phyloP scores from a whole-genome alignment of 2,888 invertebrate species.

The Iselma pallidipennis region DNA sequence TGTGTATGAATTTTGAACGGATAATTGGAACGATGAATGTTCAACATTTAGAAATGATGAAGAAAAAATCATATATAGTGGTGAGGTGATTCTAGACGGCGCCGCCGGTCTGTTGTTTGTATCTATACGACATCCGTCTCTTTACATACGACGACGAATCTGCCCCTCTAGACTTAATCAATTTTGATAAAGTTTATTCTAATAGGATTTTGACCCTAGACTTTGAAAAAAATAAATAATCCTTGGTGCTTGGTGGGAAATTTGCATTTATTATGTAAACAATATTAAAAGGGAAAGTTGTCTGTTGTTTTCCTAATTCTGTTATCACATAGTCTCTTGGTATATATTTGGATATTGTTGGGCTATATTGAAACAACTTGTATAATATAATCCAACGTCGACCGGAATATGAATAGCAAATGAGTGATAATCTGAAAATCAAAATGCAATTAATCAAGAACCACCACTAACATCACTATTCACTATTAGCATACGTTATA shows the following conservation, averaged over 20 bases:
- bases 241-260: too few relatives aligned
- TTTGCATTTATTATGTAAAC: too few relatives aligned
- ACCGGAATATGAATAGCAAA: constrained; percentile 43
- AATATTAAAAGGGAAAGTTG: too few relatives aligned
- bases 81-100: constrained; percentile 25
- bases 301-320: too few relatives aligned
- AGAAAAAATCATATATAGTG: constrained; percentile 20
- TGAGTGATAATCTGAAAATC: constrained; percentile 53
- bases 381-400: not conserved
- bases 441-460: constrained; percentile 54
- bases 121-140: not conserved
- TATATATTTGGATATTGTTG: too few relatives aligned
- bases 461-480: constrained; percentile 34
- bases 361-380: not conserved
- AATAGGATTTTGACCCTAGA: not conserved
- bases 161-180: too few relatives aligned
- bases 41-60: constrained; percentile 16
- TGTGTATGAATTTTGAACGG: constrained; percentile 32
- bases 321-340: too few relatives aligned
- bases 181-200: not conserved
- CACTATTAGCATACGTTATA: constrained; percentile 48
- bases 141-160: too few relatives aligned
- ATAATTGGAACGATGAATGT: constrained; percentile 28
- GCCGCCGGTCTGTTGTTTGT: constrained; percentile 23
- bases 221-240: too few relatives aligned